Evolutionary conservation across 2,797 vertebrate genomes (phyloP).

Genomic region (Enteromius thamalakanensis): DNA sequence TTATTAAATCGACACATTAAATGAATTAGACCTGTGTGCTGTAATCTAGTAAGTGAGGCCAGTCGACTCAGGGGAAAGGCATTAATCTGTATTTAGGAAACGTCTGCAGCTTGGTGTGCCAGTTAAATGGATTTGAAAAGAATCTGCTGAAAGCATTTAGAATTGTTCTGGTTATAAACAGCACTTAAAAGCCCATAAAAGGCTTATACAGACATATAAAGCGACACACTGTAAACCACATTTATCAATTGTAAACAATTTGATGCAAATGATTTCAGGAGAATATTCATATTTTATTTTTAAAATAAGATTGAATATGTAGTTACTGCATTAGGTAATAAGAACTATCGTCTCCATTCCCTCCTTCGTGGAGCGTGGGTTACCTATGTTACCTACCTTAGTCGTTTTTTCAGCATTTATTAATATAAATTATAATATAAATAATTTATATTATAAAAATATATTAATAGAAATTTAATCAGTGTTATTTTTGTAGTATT

Average conservation of each 20-base stretch:
- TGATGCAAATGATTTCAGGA: neutral
- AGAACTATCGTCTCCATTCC: neutral
- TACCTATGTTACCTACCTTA: too few species aligned
- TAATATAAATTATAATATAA: neutral
- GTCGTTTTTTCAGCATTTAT: neutral
- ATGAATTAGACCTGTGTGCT: slow-evolving; percentile 39
- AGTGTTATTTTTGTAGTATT: neutral
- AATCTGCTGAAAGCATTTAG: slow-evolving; percentile 35
- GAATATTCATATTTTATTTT: neutral
- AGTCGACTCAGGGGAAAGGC: slow-evolving; percentile 36
- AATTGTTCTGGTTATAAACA: slow-evolving; percentile 15
- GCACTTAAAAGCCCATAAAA: slow-evolving; percentile 7
- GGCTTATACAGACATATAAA: neutral
- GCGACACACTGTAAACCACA: slow-evolving; percentile 4
- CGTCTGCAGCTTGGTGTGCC: slow-evolving; percentile 35
- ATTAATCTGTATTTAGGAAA: slow-evolving; percentile 41
- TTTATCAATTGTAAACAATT: neutral
- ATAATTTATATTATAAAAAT: too few species aligned
- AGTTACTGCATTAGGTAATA: too few species aligned
- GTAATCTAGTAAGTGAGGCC: slow-evolving; percentile 51
- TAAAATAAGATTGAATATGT: neutral
- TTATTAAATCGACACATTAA: slow-evolving; percentile 53
- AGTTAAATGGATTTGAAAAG: slow-evolving; percentile 35
- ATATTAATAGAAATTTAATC: too few species aligned
- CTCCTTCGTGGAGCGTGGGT: too few species aligned